A percentile compares a stretch with the other conserved stretches of the same genome.
Evolutionary conservation across 2,888 invertebrate genomes (phyloP).

Genomic region (Helicoverpa assulta): DNA sequence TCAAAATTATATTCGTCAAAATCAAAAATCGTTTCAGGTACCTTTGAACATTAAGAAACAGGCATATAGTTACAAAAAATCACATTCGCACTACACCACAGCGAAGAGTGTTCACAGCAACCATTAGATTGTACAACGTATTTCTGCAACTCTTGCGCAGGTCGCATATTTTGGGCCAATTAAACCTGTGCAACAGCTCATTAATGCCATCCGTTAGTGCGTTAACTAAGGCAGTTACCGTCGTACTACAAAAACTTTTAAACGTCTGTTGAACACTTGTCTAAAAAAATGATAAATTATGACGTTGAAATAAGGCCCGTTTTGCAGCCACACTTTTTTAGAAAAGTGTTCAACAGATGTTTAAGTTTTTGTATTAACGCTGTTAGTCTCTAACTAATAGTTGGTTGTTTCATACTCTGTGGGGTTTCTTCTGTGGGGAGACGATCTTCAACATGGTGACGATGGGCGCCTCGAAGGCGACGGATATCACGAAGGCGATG

Average conservation of each 20-base stretch:
- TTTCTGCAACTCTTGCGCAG: constrained; percentile 54
- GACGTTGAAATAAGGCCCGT: too few species aligned
- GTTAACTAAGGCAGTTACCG: constrained; percentile 29
- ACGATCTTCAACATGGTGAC: constrained; percentile 95
- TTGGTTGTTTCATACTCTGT: constrained; percentile 74
- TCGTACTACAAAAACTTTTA: too few species aligned
- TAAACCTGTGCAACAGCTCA: constrained; percentile 40
- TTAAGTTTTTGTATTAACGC: constrained; percentile 10
- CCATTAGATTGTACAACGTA: constrained; percentile 43
- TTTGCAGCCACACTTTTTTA: too few species aligned
- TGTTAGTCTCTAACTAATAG: constrained; percentile 49
- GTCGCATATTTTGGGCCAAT: constrained; percentile 32
- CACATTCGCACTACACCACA: constrained; percentile 55
- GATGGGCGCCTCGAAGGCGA: constrained; percentile 96
- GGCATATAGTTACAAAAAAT: constrained; percentile 35
- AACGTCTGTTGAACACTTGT: too few species aligned
- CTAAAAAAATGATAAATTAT: too few species aligned
- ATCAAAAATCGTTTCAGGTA: too few species aligned
- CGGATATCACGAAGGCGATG: constrained; percentile 94
- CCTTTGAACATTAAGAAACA: not conserved
- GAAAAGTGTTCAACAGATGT: too few species aligned
- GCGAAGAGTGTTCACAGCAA: constrained; percentile 42
- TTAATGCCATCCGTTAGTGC: constrained; percentile 22
- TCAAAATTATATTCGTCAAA: not conserved
- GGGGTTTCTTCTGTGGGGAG: constrained; percentile 88